These are phyloP conservation scores for Mormyrops attenuatus DNA, from an alignment of 2,797 vertebrate genomes.

Conservation along the genomic window DNA sequence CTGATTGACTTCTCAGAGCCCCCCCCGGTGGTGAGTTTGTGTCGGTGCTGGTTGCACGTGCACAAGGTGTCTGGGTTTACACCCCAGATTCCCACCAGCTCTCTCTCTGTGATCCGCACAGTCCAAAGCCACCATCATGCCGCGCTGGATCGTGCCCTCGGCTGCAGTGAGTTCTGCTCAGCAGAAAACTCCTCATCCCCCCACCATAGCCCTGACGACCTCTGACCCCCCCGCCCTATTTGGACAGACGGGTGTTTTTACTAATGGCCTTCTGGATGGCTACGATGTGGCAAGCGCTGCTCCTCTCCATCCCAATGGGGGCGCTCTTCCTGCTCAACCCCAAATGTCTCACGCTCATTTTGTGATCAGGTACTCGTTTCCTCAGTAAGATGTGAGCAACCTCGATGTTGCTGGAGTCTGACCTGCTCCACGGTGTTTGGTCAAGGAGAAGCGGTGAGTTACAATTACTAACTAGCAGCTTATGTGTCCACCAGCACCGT, in stretches of 20 bases:
- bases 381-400: neutral
- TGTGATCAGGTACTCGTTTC: slow-evolving; percentile 40
- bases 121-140: slow-evolving; percentile 68
- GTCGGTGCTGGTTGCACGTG: neutral
- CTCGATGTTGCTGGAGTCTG: neutral
- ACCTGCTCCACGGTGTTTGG: slow-evolving; percentile 21
- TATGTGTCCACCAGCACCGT: slow-evolving; percentile 46
- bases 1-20: slow-evolving; percentile 86
- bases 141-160: slow-evolving; percentile 81
- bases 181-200: neutral
- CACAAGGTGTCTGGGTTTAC: neutral
- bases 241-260: slow-evolving; percentile 65
- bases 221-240: slow-evolving; percentile 29
- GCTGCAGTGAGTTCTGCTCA: slow-evolving; percentile 44
- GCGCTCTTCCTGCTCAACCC: slow-evolving; percentile 46
- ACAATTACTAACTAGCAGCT: neutral
- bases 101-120: slow-evolving; percentile 54
- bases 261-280: slow-evolving; percentile 71
- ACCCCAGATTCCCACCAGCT: neutral
- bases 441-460: neutral
- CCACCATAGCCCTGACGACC: slow-evolving; percentile 30
- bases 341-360: slow-evolving; percentile 50
- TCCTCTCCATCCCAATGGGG: slow-evolving; percentile 54
- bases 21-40: slow-evolving; percentile 63
- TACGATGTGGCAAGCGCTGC: slow-evolving; percentile 57